phyloP scores from a whole-genome alignment of 2,113 vertebrate genomes.

The Emydocephalus ijimae region DNA sequence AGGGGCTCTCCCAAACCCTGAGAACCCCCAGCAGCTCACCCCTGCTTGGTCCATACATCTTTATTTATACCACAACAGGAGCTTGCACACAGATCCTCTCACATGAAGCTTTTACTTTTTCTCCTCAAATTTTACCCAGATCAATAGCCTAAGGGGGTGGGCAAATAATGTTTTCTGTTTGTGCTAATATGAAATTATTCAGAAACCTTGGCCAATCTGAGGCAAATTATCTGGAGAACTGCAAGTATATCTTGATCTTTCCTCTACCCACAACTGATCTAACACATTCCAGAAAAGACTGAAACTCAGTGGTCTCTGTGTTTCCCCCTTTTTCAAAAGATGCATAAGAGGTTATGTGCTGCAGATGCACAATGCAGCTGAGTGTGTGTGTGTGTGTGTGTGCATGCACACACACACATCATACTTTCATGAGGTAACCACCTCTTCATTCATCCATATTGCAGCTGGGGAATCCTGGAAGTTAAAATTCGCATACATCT shows the following conservation, averaged over 20 bases:
- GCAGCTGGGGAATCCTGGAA: background rate
- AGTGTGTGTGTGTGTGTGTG: no score
- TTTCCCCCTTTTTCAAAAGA: background rate
- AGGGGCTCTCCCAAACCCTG: no score
- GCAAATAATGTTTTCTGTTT: background rate
- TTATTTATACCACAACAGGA: background rate
- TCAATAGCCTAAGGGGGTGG: background rate
- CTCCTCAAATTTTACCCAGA: background rate
- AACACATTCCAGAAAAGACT: background rate
- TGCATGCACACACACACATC: background rate
- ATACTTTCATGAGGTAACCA: background rate
- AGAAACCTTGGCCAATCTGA: background rate
- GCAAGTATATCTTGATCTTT: background rate
- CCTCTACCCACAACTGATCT: background rate
- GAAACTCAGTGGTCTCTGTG: background rate
- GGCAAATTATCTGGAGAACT: background rate
- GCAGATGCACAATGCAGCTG: background rate
- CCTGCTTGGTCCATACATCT: background rate
- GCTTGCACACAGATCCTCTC: background rate
- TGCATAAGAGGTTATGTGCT: background rate
- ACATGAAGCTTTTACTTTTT: no score
- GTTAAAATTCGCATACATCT: background rate
- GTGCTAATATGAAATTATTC: background rate
- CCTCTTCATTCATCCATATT: background rate
- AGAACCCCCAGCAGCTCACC: no score